These are phyloP conservation scores for Ooceraea biroi DNA, from an alignment of 1,140 invertebrate species.

Conservation along the genomic window DNA sequence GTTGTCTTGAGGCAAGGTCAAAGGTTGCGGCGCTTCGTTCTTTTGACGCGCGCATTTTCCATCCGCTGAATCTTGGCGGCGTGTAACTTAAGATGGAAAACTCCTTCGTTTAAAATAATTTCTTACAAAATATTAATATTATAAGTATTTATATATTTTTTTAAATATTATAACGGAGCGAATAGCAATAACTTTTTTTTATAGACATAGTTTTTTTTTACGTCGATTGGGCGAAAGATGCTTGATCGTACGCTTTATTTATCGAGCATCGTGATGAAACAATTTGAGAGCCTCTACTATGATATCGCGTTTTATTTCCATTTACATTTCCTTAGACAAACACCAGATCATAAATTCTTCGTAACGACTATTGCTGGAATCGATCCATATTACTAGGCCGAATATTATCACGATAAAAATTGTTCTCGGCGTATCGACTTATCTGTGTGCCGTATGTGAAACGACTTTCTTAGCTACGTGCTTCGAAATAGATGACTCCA, in stretches of 20 bases:
- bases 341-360: background rate
- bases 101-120: background rate
- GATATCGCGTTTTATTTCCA: background rate
- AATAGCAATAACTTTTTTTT: background rate
- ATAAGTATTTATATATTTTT: no score
- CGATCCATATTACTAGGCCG: background rate
- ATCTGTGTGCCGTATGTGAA: background rate
- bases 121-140: background rate
- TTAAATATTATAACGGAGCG: background rate
- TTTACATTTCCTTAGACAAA: background rate
- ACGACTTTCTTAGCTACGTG: constrained; percentile 8
- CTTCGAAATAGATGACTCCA: constrained; percentile 5
- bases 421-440: constrained; percentile 3
- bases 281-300: background rate
- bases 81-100: constrained; percentile 1
- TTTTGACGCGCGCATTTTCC: background rate
- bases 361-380: background rate
- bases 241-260: background rate
- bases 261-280: background rate
- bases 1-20: constrained; percentile 42
- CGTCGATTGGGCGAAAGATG: background rate
- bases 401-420: background rate
- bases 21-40: constrained; percentile 38
- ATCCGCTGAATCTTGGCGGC: background rate
- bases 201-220: background rate